Percentiles rank a stretch among this genome's conserved stretches.
These are phyloP conservation scores for Chrysogorgia sp. DNA, from an alignment of 92 coral and sea anemone species.

Conservation along the genomic window DNA sequence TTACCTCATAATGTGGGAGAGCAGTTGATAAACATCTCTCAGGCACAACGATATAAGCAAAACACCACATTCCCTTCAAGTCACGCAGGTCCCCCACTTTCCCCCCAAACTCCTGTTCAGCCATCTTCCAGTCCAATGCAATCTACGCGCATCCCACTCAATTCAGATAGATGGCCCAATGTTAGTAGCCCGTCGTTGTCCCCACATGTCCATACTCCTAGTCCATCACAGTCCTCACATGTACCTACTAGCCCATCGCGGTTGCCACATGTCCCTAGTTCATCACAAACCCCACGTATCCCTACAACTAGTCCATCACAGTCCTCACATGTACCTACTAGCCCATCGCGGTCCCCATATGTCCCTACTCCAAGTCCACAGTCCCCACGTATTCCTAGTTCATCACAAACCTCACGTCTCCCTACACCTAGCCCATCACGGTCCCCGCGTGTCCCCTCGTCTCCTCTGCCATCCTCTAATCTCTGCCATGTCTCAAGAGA, in stretches of 20 bases:
- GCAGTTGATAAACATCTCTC: background rate
- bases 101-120: background rate
- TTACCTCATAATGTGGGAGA: conserved; percentile 3
- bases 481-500: conserved; percentile 32
- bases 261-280: background rate
- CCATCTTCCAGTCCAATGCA: background rate
- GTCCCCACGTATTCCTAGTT: background rate
- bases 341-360: background rate
- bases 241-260: background rate
- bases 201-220: background rate
- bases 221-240: background rate
- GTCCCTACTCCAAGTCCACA: background rate
- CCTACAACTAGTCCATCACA: background rate
- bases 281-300: background rate
- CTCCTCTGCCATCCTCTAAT: conserved; percentile 38
- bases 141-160: background rate
- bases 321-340: background rate
- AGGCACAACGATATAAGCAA: background rate
- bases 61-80: background rate
- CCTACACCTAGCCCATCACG: background rate
- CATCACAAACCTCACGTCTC: background rate
- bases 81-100: background rate
- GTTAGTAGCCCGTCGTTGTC: background rate
- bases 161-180: background rate
- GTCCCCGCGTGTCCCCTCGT: conserved; percentile 59